These are phyloP conservation scores for Phalacrocorax aristotelis DNA, from an alignment of 2,113 vertebrate genomes.

Conservation along the genomic window DNA sequence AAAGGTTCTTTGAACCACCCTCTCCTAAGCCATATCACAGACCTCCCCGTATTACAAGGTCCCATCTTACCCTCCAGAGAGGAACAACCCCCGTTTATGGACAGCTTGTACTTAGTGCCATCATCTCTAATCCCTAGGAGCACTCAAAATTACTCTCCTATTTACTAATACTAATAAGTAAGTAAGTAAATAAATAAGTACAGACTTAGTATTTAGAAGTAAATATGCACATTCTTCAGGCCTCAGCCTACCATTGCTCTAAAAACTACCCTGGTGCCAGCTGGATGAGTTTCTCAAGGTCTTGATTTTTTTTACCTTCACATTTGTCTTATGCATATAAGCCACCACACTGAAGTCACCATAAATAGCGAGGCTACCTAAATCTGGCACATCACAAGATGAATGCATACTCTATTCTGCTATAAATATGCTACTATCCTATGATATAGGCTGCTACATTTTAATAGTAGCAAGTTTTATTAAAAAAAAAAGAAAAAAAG, in stretches of 20 bases:
- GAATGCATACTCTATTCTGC: background rate
- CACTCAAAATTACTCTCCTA: background rate
- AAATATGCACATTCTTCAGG: background rate
- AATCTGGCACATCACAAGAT: background rate
- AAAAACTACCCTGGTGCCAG: background rate
- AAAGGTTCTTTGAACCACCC: background rate
- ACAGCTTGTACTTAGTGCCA: background rate
- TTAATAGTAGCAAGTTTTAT: background rate
- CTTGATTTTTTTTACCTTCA: background rate
- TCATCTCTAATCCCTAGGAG: background rate
- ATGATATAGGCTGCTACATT: background rate
- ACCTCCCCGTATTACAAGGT: background rate
- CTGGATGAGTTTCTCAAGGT: background rate
- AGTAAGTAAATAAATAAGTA: accelerated
- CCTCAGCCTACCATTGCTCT: background rate
- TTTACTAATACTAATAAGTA: background rate
- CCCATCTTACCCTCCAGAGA: background rate
- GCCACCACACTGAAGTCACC: background rate
- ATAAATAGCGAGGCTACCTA: background rate
- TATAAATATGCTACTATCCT: background rate
- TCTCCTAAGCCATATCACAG: background rate
- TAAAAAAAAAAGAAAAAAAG: background rate
- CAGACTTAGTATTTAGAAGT: background rate
- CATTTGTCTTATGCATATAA: background rate
- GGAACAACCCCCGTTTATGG: accelerated